These are phyloP conservation scores for Oceanites oceanicus DNA, from an alignment of 2,113 vertebrate species.

Conservation along the genomic window DNA sequence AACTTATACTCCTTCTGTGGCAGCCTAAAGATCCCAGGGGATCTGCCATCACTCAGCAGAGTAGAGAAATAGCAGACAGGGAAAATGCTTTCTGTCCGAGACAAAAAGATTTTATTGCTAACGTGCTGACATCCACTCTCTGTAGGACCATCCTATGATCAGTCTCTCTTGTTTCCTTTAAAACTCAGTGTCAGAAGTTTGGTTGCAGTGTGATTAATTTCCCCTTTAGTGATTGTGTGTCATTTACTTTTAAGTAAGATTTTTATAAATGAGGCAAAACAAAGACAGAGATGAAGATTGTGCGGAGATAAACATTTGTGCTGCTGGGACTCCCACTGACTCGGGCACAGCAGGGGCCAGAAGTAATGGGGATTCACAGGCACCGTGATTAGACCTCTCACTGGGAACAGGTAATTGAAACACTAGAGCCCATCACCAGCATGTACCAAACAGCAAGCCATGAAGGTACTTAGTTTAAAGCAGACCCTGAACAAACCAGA, in stretches of 20 bases:
- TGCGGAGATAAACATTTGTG: conserved; percentile 34
- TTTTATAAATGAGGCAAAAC: conserved; percentile 55
- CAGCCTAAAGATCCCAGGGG: background rate
- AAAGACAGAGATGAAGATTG: conserved; percentile 24
- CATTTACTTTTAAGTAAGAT: conserved; percentile 42
- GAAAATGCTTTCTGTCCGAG: background rate
- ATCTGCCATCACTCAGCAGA: background rate
- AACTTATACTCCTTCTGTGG: background rate
- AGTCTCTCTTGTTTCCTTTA: background rate
- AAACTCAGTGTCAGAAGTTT: background rate
- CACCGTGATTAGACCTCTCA: background rate
- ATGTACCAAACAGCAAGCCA: background rate
- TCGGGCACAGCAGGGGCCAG: conserved; percentile 40
- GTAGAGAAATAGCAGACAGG: background rate
- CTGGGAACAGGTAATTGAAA: conserved; percentile 52
- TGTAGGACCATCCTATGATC: background rate
- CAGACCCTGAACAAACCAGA: background rate
- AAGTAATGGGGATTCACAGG: conserved; percentile 24
- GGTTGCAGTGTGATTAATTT: conserved; percentile 24
- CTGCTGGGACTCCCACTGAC: conserved; percentile 41
- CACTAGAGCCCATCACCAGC: background rate
- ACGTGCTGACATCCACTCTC: background rate
- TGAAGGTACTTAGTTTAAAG: background rate
- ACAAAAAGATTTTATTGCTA: background rate
- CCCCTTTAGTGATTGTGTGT: background rate